Conservation (phyloP, 1,140 invertebrate genomes). For the Melanaphis sacchari region DNA sequence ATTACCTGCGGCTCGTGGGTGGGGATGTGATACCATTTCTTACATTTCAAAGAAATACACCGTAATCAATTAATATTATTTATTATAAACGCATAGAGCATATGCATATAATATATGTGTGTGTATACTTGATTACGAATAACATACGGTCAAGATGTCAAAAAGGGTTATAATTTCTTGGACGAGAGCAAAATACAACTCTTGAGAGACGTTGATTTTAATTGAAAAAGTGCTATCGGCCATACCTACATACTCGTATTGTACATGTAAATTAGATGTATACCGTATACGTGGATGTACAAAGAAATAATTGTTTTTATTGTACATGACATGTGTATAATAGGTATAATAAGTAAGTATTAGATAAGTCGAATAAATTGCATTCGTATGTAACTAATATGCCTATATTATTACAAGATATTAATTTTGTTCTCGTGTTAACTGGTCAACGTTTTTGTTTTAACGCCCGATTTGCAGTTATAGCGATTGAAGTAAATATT, state of each 20-base stretch:
- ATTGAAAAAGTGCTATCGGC: not conserved
- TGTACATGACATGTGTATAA: not conserved
- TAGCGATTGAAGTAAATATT: no score
- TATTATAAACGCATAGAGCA: not conserved
- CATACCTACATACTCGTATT: not conserved
- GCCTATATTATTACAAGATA: not conserved
- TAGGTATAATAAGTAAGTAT: not conserved
- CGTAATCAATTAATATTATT: not conserved
- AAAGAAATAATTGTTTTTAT: not conserved
- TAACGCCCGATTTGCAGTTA: no score
- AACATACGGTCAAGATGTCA: not conserved
- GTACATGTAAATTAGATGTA: not conserved
- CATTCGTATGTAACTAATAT: not conserved
- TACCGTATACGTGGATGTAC: not conserved
- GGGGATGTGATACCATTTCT: not conserved
- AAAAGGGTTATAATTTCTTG: not conserved
- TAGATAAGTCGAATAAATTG: not conserved
- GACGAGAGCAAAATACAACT: not conserved
- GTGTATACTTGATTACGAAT: not conserved
- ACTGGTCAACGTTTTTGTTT: no score
- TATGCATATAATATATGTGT: not conserved
- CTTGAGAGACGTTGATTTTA: conserved; percentile 35
- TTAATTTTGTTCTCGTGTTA: not conserved
- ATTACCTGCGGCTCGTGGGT: not conserved
- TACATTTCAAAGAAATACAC: not conserved